phyloP scores from a whole-genome alignment of 2,797 vertebrate genomes.

The Tolypeutes matacus region DNA sequence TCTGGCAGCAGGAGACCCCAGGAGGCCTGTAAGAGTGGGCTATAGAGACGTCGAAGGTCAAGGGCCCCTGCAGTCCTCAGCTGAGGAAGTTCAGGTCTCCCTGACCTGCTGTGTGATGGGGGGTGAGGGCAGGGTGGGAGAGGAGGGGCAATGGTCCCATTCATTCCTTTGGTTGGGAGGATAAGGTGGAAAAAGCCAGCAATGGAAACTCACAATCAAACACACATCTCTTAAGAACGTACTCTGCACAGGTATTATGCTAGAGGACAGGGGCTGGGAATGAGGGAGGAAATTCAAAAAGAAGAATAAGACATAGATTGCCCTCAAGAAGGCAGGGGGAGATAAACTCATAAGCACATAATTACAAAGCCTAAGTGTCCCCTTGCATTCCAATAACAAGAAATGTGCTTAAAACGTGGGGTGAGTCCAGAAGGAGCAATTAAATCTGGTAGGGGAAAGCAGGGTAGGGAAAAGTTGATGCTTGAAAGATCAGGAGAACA shows the following conservation, averaged over 20 bases:
- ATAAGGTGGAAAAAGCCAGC: not conserved
- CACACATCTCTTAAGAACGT: constrained; percentile 12
- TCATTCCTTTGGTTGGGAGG: not conserved
- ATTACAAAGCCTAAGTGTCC: not conserved
- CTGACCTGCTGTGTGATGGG: not conserved
- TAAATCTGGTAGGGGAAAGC: not conserved
- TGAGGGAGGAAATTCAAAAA: not conserved
- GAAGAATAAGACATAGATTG: not conserved
- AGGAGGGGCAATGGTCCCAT: not conserved
- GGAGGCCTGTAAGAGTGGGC: not conserved
- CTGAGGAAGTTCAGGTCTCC: not conserved
- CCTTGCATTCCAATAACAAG: not conserved
- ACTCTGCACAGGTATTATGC: not conserved
- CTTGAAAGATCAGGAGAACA: not conserved
- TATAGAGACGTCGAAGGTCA: no score
- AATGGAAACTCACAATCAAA: not conserved
- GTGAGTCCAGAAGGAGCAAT: not conserved
- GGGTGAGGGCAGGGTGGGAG: no score
- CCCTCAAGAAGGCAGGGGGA: not conserved
- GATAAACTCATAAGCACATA: not conserved
- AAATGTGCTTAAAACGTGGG: not conserved
- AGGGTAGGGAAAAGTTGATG: fast-evolving
- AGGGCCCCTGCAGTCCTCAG: not conserved
- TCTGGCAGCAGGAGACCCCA: not conserved
- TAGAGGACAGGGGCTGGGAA: fast-evolving